A percentile compares a stretch with the other conserved stretches of the same genome.
These are phyloP conservation scores for Baronia brevicornis DNA, from an alignment of 2,888 invertebrate species.

Conservation along the genomic window DNA sequence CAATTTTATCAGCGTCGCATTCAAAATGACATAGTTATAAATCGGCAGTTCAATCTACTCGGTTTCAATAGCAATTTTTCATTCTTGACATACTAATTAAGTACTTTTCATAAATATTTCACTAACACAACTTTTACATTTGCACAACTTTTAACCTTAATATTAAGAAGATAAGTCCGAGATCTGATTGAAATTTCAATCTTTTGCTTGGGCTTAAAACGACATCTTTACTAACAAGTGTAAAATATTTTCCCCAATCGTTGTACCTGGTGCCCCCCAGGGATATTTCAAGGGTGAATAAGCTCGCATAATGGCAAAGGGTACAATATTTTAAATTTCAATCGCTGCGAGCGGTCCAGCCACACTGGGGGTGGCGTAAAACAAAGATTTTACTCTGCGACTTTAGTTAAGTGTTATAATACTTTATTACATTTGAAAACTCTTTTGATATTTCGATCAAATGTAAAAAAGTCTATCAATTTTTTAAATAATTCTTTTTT, in stretches of 20 bases:
- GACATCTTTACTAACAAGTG: slow-evolving; percentile 75
- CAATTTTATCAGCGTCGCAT: slow-evolving; percentile 64
- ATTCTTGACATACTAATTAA: slow-evolving; percentile 74
- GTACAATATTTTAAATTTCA: slow-evolving; percentile 77
- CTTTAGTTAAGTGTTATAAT: slow-evolving; percentile 65
- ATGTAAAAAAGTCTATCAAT: too few relatives aligned
- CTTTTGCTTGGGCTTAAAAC: slow-evolving; percentile 54
- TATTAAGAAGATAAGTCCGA: slow-evolving; percentile 24
- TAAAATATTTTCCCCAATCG: slow-evolving; percentile 76
- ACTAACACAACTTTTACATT: slow-evolving; percentile 23
- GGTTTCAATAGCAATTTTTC: slow-evolving; percentile 75
- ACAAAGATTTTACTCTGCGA: slow-evolving; percentile 68
- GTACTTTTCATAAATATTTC: slow-evolving; percentile 69
- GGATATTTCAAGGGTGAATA: slow-evolving; percentile 77
- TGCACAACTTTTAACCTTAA: slow-evolving; percentile 37
- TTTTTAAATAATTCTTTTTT: too few relatives aligned
- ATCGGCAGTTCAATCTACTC: slow-evolving; percentile 69
- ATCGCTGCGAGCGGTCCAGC: slow-evolving; percentile 73
- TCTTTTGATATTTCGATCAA: slow-evolving; percentile 20
- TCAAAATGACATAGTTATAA: slow-evolving; percentile 73
- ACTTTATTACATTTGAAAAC: slow-evolving; percentile 52
- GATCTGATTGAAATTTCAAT: slow-evolving; percentile 29
- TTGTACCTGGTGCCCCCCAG: slow-evolving; percentile 72
- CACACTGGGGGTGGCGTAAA: slow-evolving; percentile 50
- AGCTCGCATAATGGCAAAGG: slow-evolving; percentile 76